Conservation (phyloP, 2,888 invertebrate genomes). For the Geotrupes spiniger region DNA sequence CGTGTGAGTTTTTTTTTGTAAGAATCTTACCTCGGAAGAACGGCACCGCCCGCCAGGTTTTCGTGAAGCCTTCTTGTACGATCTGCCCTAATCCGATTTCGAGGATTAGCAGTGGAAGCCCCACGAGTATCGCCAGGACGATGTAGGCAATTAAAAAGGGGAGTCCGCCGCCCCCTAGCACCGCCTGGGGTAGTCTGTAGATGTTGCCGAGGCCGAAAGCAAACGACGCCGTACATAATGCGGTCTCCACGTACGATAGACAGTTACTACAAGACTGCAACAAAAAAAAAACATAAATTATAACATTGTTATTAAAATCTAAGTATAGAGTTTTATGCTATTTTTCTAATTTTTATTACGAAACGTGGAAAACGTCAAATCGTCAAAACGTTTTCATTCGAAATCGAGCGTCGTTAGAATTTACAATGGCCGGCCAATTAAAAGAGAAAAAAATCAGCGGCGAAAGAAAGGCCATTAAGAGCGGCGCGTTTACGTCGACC, state of each 20-base stretch:
- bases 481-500: too few relatives aligned
- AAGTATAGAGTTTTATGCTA: too few relatives aligned
- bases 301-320: too few relatives aligned
- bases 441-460: background rate
- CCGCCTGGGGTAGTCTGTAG: conserved; percentile 60
- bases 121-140: conserved; percentile 52
- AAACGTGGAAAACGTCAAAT: too few relatives aligned
- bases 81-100: conserved; percentile 64
- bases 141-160: conserved; percentile 56
- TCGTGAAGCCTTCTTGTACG: conserved; percentile 63
- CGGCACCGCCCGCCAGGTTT: conserved; percentile 64
- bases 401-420: background rate
- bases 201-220: conserved; percentile 58
- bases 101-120: conserved; percentile 58
- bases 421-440: background rate
- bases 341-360: too few relatives aligned
- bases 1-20: too few relatives aligned
- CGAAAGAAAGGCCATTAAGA: background rate
- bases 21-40: conserved; percentile 60
- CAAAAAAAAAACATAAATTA: conserved; percentile 6
- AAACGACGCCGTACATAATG: conserved; percentile 56
- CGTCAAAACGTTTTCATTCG: background rate
- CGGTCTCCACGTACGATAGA: conserved; percentile 47
- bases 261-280: conserved; percentile 47
- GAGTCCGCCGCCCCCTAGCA: conserved; percentile 58